Evolutionary conservation across 2,113 vertebrate genomes (phyloP).

Genomic region (Strix uralensis): DNA sequence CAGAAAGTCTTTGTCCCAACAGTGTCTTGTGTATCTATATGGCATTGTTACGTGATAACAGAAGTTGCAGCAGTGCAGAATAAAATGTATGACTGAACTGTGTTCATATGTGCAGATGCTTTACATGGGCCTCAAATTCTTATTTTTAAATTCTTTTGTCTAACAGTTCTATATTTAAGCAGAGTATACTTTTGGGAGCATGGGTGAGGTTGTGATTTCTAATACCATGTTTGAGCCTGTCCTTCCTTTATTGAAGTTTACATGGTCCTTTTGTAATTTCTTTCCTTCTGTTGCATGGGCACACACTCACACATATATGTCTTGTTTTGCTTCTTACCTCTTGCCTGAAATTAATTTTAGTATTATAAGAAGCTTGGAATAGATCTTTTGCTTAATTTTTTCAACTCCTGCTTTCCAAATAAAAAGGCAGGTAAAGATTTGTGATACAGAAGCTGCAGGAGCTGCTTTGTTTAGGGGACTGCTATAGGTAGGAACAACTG

Average conservation of each 20-base stretch:
- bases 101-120: background rate
- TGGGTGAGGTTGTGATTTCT: background rate
- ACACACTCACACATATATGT: accelerated
- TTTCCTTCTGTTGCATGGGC: background rate
- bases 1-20: background rate
- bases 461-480: background rate
- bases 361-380: background rate
- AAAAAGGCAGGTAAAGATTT: background rate
- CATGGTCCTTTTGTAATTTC: background rate
- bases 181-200: background rate
- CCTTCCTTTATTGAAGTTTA: background rate
- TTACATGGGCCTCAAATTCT: background rate
- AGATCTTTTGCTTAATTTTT: background rate
- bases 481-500: background rate
- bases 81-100: slow-evolving; percentile 26
- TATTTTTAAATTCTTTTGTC: background rate
- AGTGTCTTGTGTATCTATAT: background rate
- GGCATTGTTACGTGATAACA: background rate
- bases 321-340: background rate
- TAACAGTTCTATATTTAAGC: background rate
- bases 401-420: background rate
- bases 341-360: background rate
- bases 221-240: background rate
- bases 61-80: background rate
- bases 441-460: background rate